Percentiles rank a stretch among this genome's conserved stretches.
phyloP scores from a whole-genome alignment of 2,888 invertebrate species.

The Eumerus sabulonum region DNA sequence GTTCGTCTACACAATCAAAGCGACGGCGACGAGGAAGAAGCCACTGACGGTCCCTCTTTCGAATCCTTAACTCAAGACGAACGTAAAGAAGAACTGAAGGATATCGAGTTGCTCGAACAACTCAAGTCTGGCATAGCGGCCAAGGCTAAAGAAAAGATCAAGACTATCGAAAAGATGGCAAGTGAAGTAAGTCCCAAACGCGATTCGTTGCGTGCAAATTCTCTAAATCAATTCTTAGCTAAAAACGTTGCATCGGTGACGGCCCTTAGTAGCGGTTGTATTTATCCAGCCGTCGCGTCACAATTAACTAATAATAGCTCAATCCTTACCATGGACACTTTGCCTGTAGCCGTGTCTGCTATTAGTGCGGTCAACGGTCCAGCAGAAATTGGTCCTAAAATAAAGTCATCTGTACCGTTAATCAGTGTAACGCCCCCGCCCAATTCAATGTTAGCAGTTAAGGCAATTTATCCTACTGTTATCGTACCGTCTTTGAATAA shows the following conservation, averaged over 20 bases:
- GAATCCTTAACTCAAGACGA: constrained; percentile 69
- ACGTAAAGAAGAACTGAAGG: constrained; percentile 83
- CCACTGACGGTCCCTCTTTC: constrained; percentile 71
- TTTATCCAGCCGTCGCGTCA: constrained; percentile 47
- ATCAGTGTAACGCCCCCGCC: constrained; percentile 62
- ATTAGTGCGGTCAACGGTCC: constrained; percentile 73
- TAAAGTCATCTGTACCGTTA: constrained; percentile 52
- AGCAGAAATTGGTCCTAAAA: constrained; percentile 73
- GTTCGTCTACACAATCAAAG: constrained; percentile 82
- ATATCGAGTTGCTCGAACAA: constrained; percentile 84
- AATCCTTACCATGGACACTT: constrained; percentile 71
- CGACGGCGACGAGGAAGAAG: constrained; percentile 74
- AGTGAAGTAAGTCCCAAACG: constrained; percentile 74
- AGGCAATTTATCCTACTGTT: constrained; percentile 36
- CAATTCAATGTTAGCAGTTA: constrained; percentile 21
- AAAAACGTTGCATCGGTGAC: constrained; percentile 75
- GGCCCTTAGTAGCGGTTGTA: constrained; percentile 73
- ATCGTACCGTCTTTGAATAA: constrained; percentile 60
- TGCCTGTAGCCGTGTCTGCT: constrained; percentile 73
- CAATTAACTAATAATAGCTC: constrained; percentile 71
- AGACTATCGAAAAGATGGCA: constrained; percentile 80
- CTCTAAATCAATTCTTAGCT: constrained; percentile 78
- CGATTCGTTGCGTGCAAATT: constrained; percentile 73
- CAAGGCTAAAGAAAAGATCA: constrained; percentile 84
- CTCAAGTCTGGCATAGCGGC: constrained; percentile 84